phyloP scores from a whole-genome alignment of 2,888 invertebrate genomes.

The Lutraria lutraria region DNA sequence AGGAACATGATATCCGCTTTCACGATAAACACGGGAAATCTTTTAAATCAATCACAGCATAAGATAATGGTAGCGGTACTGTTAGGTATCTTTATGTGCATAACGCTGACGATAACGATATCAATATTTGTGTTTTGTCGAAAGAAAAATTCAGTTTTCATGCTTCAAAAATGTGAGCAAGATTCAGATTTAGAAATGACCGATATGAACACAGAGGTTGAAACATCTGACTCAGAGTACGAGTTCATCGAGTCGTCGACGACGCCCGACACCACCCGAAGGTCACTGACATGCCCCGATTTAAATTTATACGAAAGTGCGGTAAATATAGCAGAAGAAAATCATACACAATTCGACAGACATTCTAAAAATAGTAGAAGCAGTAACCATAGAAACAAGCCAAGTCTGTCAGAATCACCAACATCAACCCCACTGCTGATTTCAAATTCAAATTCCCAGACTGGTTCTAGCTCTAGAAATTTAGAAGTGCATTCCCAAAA shows the following conservation, averaged over 20 bases:
- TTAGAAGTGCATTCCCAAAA: background rate
- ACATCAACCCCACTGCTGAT: slow-evolving; percentile 38
- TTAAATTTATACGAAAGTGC: slow-evolving; percentile 19
- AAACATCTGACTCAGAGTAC: slow-evolving; percentile 69
- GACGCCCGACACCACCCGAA: background rate
- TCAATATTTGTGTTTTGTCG: slow-evolving; percentile 83
- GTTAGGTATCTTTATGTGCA: slow-evolving; percentile 81
- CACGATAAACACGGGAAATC: slow-evolving; percentile 21
- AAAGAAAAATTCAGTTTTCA: slow-evolving; percentile 85
- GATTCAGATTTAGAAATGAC: slow-evolving; percentile 82
- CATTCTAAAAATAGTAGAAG: slow-evolving; percentile 21
- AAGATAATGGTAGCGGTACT: slow-evolving; percentile 57
- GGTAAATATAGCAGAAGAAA: slow-evolving; percentile 12
- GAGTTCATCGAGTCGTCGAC: slow-evolving; percentile 46
- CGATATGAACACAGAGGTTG: slow-evolving; percentile 78
- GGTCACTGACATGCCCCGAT: slow-evolving; percentile 69
- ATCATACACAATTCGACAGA: background rate
- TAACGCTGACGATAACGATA: slow-evolving; percentile 81
- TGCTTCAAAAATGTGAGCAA: slow-evolving; percentile 81
- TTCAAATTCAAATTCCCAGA: slow-evolving; percentile 16
- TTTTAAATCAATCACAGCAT: slow-evolving; percentile 44
- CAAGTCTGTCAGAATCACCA: background rate
- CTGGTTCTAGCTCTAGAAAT: background rate
- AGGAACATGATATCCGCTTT: slow-evolving; percentile 55
- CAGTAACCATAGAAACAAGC: slow-evolving; percentile 6